Evolutionary conservation across 37 sponge, comb jelly and placozoan species (phyloP).

Genomic region (Mnemiopsis leidyi): DNA sequence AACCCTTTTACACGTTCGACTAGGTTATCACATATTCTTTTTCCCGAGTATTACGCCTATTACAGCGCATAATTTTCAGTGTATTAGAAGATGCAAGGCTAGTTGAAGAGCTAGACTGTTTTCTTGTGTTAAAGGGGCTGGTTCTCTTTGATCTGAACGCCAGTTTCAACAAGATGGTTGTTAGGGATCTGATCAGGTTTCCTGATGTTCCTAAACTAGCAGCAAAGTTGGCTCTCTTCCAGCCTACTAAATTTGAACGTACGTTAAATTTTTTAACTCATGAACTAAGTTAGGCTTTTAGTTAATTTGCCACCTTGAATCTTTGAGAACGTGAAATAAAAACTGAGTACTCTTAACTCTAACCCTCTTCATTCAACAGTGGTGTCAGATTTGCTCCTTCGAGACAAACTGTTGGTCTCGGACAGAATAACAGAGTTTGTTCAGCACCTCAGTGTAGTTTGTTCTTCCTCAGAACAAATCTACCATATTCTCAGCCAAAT

Average conservation of each 20-base stretch:
- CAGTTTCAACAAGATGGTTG: neutral
- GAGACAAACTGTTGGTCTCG: neutral
- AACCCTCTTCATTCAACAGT: too few relatives aligned
- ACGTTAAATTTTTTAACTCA: neutral
- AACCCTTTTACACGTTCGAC: neutral
- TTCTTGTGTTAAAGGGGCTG: neutral
- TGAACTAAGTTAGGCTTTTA: neutral
- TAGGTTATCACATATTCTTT: too few relatives aligned
- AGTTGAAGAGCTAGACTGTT: constrained; percentile 4
- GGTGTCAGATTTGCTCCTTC: neutral
- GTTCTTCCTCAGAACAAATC: neutral
- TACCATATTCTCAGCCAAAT: neutral
- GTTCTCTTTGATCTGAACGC: neutral
- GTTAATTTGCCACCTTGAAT: neutral
- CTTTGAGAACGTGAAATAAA: too few relatives aligned
- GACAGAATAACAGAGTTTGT: constrained; percentile 1
- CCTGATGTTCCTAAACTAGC: neutral
- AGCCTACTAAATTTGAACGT: constrained; percentile 1
- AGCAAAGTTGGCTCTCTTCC: constrained; percentile 36
- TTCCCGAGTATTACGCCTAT: too few relatives aligned
- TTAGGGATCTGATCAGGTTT: neutral
- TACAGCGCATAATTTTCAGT: too few relatives aligned
- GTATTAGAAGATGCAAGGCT: neutral
- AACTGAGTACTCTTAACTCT: too few relatives aligned
- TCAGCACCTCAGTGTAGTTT: neutral